Conservation (phyloP, 2,888 invertebrate species). For the Mongoloraphidia duomilia region DNA sequence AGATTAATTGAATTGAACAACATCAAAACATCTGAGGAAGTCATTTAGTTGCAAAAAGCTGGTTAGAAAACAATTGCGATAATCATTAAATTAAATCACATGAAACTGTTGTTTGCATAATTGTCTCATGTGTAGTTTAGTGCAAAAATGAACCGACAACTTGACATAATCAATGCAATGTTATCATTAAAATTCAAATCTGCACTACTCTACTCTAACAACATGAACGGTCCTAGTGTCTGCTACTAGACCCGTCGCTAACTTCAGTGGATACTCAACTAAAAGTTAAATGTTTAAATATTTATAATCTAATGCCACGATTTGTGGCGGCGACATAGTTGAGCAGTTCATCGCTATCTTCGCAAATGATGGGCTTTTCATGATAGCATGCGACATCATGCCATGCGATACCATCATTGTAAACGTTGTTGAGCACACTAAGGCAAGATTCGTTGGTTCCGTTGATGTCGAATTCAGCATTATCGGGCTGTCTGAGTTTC, state of each 20-base stretch:
- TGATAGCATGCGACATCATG: conserved; percentile 89
- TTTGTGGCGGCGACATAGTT: conserved; percentile 75
- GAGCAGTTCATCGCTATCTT: conserved; percentile 77
- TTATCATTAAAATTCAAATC: no score
- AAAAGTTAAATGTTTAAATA: conserved; percentile 4
- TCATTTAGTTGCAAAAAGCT: no score
- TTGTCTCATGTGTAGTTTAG: no score
- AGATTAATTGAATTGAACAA: no score
- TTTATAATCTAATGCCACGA: conserved; percentile 67
- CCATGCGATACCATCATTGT: conserved; percentile 88
- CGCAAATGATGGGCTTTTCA: conserved; percentile 83
- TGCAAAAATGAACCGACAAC: no score
- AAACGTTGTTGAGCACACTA: conserved; percentile 79
- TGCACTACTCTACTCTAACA: no score
- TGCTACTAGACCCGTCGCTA: background rate
- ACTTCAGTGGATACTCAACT: background rate
- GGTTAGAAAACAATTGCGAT: no score
- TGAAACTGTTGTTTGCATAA: no score
- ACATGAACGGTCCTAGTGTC: no score
- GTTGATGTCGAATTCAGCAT: conserved; percentile 83
- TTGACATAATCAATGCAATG: no score
- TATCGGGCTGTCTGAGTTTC: conserved; percentile 76
- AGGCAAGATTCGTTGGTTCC: conserved; percentile 76
- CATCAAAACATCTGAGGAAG: no score
- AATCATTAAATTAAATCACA: no score